phyloP scores from a whole-genome alignment of 1,140 invertebrate species.

The Saxidomus purpurata region DNA sequence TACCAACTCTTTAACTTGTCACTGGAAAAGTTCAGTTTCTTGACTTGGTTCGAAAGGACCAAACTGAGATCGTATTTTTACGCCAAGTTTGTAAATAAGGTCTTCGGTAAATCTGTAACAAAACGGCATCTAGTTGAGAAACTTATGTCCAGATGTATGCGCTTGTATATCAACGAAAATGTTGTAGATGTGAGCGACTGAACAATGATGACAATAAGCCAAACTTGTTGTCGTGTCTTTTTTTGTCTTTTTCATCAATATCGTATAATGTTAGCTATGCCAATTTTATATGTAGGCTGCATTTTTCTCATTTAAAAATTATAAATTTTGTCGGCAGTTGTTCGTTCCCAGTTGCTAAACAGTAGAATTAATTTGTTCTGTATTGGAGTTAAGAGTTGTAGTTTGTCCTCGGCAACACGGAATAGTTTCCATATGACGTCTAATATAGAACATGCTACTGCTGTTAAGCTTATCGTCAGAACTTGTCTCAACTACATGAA shows the following conservation, averaged over 20 bases:
- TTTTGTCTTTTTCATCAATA: not conserved
- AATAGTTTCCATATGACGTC: not conserved
- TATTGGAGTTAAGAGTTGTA: not conserved
- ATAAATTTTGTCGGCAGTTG: not conserved
- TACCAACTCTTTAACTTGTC: not conserved
- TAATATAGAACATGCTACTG: not conserved
- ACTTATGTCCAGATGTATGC: not conserved
- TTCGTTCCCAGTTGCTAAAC: conserved; percentile 19
- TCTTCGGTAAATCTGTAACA: not conserved
- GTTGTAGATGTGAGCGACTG: not conserved
- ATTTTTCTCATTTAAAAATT: not conserved
- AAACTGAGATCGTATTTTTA: not conserved
- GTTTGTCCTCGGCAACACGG: not conserved
- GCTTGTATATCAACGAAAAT: not conserved
- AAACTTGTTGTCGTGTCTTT: not conserved
- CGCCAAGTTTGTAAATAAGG: not conserved
- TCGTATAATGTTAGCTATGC: not conserved
- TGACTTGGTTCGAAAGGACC: not conserved
- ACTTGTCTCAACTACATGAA: not conserved
- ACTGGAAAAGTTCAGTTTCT: not conserved
- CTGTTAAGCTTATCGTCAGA: not conserved
- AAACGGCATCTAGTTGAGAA: not conserved
- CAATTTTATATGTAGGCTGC: not conserved
- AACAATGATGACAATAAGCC: conserved; percentile 1
- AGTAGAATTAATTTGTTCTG: not conserved